Evolutionary conservation across 2,797 vertebrate genomes (phyloP).

Genomic region (Rhinatrema bivittatum): DNA sequence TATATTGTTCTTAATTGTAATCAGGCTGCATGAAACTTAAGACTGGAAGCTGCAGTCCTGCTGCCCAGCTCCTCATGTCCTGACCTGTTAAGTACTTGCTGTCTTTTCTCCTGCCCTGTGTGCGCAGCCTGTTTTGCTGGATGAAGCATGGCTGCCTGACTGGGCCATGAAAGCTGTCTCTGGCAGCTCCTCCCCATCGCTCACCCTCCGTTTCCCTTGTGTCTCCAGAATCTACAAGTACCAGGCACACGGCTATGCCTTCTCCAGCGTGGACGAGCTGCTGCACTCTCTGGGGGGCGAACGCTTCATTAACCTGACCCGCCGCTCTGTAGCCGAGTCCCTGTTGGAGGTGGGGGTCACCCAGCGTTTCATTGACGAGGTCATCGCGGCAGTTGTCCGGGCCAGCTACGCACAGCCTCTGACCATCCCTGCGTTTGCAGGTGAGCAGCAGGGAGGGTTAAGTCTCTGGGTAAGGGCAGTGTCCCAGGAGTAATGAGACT

Average conservation of each 20-base stretch:
- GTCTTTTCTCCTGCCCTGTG: neutral
- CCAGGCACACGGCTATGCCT: constrained; percentile 90
- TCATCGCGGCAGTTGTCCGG: constrained; percentile 84
- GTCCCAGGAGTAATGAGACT: too few relatives aligned
- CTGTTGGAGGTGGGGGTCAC: constrained; percentile 88
- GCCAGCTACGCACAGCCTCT: constrained; percentile 90
- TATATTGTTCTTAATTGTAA: too few relatives aligned
- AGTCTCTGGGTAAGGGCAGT: too few relatives aligned
- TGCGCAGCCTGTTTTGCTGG: too few relatives aligned
- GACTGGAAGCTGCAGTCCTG: too few relatives aligned
- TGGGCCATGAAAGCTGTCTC: too few relatives aligned
- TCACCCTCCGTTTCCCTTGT: neutral
- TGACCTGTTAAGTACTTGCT: neutral
- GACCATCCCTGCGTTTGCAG: constrained; percentile 90
- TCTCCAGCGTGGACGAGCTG: constrained; percentile 87
- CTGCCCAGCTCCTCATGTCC: too few relatives aligned
- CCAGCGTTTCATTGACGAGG: constrained; percentile 89
- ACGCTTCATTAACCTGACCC: constrained; percentile 91
- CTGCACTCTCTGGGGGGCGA: constrained; percentile 82
- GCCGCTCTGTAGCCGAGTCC: constrained; percentile 80
- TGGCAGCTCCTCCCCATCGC: too few relatives aligned
- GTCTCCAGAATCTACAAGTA: constrained; percentile 89
- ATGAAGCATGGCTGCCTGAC: too few relatives aligned
- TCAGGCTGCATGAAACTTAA: too few relatives aligned
- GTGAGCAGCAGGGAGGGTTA: constrained; percentile 45